Evolutionary conservation across 2,113 vertebrate species (phyloP), one percentile per base, ranked within the genome.

Genomic region (Ascaphus truei): DNA sequence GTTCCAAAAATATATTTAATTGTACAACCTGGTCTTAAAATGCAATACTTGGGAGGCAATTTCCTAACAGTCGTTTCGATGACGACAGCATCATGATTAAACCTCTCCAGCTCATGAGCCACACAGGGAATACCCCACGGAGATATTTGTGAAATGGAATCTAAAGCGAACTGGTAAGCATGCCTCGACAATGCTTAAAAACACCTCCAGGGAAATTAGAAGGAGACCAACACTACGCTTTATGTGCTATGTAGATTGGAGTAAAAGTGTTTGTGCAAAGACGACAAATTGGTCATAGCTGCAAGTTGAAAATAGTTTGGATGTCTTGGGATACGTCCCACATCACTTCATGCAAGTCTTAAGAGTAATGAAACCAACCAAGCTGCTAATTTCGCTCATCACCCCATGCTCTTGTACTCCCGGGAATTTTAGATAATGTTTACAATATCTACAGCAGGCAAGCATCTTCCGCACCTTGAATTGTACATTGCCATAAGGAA

Each of bases 331-430:
- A 47, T 47, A 4, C 56, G 66, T 67, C 57, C 56, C 26, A 29
- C 20, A 1, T 23, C 52, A 55, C 26, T 51, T 29, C 26, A 26
- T 6, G 5, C 1, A 29, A 45, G 47, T 62, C 57, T 74, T 20
- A 72, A 72, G 68, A n/a, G n/a, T n/a, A n/a, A n/a, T n/a, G n/a
- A n/a, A n/a, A n/a, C 57, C 43, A 27, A 34, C 74, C 65, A 50
- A 72, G 48, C 23, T 62, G 48, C 66, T 71, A 65, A 68, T 76
- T 16, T 71, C 37, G 53, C 29, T 77, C 78, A 68, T 74, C 72
- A 80, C 50, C 69, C 66, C 55, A 53, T 64, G 67, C 68, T 68
- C 34, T 3, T 3, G 9, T n/a, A n/a, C n/a, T n/a, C n/a, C n/a
- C n/a, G n/a, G n/a, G n/a, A n/a, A n/a, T n/a, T n/a, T n/a, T n/a